A percentile compares a stretch with the other conserved stretches of the same genome.
phyloP scores from a whole-genome alignment of 2,113 vertebrate genomes.

The Centropus unirufus region DNA sequence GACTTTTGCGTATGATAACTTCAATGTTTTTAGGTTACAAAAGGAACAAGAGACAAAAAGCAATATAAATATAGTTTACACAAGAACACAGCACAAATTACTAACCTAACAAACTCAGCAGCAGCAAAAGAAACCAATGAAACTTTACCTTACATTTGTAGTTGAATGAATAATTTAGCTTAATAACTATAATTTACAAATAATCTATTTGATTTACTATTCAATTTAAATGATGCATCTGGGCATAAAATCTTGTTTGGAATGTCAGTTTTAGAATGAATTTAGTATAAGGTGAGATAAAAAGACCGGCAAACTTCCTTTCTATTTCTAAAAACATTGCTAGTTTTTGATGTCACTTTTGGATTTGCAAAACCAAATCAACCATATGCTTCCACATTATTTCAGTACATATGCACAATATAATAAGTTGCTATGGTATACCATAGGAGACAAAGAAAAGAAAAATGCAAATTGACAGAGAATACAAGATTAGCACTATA shows the following conservation, averaged over 20 bases:
- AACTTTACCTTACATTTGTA: background rate
- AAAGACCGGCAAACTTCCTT: background rate
- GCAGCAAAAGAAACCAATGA: background rate
- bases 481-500: background rate
- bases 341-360: background rate
- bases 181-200: background rate
- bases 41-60: background rate
- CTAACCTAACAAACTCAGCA: background rate
- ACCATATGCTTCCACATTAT: background rate
- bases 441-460: background rate
- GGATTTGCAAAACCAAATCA: background rate
- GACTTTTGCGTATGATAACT: background rate
- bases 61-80: background rate
- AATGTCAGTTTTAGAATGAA: background rate
- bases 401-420: background rate
- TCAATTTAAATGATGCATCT: background rate
- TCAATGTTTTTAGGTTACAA: background rate
- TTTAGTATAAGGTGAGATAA: background rate
- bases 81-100: background rate
- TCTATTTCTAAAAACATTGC: background rate
- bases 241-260: background rate
- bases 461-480: background rate
- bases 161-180: slow-evolving; percentile 6
- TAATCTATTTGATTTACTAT: slow-evolving; percentile 4
- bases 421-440: background rate